These are phyloP conservation scores for Drosophila meridiana DNA, from an alignment of 2,888 invertebrate species.

Conservation along the genomic window DNA sequence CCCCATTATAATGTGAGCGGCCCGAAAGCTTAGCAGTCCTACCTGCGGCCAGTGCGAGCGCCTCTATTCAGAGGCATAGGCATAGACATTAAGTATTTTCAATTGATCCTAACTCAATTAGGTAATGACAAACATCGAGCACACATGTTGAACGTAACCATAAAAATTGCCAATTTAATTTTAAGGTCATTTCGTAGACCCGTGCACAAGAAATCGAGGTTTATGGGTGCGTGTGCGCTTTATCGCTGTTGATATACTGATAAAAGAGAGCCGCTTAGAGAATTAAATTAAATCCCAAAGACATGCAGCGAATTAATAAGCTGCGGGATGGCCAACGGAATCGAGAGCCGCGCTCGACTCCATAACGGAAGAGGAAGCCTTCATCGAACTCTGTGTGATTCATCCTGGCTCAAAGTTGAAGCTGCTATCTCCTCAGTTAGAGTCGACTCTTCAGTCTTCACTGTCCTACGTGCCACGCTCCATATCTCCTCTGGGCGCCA, in stretches of 20 bases:
- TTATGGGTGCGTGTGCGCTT: slow-evolving; percentile 80
- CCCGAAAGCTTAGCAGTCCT: slow-evolving; percentile 23
- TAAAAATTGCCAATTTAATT: slow-evolving; percentile 64
- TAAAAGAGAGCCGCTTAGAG: slow-evolving; percentile 67
- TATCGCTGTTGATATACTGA: slow-evolving; percentile 57
- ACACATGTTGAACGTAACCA: slow-evolving; percentile 69
- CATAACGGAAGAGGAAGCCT: slow-evolving; percentile 52
- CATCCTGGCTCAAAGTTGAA: slow-evolving; percentile 41
- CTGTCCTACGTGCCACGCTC: slow-evolving; percentile 17
- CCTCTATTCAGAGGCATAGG: not conserved
- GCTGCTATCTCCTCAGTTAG: slow-evolving; percentile 13
- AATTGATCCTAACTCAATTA: slow-evolving; percentile 9
- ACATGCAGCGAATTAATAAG: slow-evolving; percentile 69
- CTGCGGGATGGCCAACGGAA: slow-evolving; percentile 11
- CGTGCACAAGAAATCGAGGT: slow-evolving; percentile 57
- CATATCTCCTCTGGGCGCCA: slow-evolving; percentile 51
- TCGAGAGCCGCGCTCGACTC: not conserved
- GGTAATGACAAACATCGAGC: slow-evolving; percentile 31
- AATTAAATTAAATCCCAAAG: slow-evolving; percentile 52
- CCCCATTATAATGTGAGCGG: slow-evolving; percentile 26
- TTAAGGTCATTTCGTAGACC: slow-evolving; percentile 67
- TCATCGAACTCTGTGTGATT: slow-evolving; percentile 45
- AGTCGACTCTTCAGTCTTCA: not conserved
- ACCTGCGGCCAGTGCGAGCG: slow-evolving; percentile 25
- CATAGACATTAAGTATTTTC: not conserved